phyloP scores from a whole-genome alignment of 1,140 invertebrate genomes.

The Bombus ignitus region DNA sequence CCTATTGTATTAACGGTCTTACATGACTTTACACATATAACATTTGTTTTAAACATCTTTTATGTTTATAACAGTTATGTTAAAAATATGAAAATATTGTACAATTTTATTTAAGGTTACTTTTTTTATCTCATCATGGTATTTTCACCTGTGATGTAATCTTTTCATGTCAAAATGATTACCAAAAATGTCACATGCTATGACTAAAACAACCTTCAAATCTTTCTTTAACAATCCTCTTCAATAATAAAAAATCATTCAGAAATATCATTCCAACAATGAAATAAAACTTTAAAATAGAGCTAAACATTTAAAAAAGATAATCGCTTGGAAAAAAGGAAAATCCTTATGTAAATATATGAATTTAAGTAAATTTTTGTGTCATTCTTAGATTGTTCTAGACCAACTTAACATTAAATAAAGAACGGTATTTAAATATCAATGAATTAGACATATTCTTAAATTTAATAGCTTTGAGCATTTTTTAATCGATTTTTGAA shows the following conservation, averaged over 20 bases:
- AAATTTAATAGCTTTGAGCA: too few relatives aligned
- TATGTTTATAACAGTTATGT: neutral
- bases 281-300: neutral
- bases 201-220: neutral
- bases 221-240: neutral
- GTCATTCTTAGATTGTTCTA: neutral
- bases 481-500: neutral
- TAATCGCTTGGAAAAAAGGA: neutral
- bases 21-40: neutral
- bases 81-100: neutral
- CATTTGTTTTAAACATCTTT: neutral
- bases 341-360: neutral
- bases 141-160: neutral
- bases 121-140: neutral
- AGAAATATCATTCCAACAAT: neutral
- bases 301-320: neutral
- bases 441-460: too few relatives aligned
- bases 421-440: neutral
- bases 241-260: neutral
- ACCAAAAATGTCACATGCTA: neutral
- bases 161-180: neutral
- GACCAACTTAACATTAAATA: neutral
- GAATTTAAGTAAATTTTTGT: neutral
- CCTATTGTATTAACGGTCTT: neutral
- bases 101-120: neutral